Conservation (phyloP, 2,797 vertebrate species). For the Forpus xanthops region DNA sequence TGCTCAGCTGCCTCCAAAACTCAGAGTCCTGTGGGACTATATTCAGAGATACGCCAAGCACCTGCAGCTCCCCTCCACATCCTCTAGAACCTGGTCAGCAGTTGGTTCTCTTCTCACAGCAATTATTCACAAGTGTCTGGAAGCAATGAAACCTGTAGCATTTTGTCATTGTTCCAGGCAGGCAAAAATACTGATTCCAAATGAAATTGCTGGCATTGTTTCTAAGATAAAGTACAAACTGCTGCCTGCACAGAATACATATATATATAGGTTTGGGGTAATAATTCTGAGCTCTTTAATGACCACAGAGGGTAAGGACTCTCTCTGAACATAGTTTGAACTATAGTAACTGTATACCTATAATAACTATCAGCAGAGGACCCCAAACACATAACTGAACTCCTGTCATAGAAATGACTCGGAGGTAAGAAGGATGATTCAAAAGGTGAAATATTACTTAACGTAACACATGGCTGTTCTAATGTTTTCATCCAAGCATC, state of each 20-base stretch:
- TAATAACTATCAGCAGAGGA: not conserved
- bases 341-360: not conserved
- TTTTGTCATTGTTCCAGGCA: not conserved
- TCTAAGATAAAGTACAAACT: not conserved
- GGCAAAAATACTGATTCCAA: not conserved
- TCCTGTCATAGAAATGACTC: not conserved
- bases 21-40: not conserved
- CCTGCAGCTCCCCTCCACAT: not conserved
- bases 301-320: not conserved
- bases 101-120: fast-evolving
- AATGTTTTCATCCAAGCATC: not conserved
- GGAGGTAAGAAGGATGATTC: not conserved
- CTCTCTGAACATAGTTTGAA: not conserved
- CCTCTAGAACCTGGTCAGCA: not conserved
- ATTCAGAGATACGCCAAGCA: not conserved
- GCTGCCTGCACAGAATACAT: not conserved
- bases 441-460: not conserved
- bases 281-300: not conserved
- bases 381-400: not conserved
- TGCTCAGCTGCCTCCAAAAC: not conserved
- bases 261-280: not conserved
- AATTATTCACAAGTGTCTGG: not conserved
- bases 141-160: not conserved
- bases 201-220: not conserved
- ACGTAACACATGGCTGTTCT: not conserved